Evolutionary conservation across 2,888 invertebrate species (phyloP).

Genomic region (Frankliniella intonsa): DNA sequence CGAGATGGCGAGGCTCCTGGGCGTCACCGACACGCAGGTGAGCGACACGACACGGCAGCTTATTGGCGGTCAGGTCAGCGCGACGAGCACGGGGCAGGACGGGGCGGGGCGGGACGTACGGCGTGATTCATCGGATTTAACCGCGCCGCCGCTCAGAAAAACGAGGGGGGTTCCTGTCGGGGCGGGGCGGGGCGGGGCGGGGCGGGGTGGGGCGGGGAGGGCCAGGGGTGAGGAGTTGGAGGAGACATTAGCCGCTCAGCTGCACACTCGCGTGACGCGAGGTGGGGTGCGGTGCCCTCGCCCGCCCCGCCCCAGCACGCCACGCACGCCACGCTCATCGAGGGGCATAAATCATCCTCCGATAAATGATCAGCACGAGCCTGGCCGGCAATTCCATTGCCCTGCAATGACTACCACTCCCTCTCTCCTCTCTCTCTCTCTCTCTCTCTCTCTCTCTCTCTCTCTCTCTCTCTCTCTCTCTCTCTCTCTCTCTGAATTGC

Average conservation of each 20-base stretch:
- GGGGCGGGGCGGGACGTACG: too few species aligned
- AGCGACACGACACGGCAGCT: constrained; percentile 41
- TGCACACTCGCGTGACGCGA: neutral
- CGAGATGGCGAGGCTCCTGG: constrained; percentile 88
- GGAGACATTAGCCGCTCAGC: neutral
- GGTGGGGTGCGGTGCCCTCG: neutral
- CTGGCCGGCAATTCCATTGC: neutral
- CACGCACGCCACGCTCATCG: neutral
- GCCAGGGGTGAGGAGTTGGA: too few species aligned
- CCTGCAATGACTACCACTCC: neutral
- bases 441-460: constrained; percentile 32
- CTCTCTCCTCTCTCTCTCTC: constrained; percentile 7
- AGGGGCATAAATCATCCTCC: neutral
- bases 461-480: constrained; percentile 25
- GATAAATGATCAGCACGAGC: constrained; percentile 8
- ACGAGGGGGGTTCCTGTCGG: too few species aligned
- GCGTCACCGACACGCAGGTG: constrained; percentile 96
- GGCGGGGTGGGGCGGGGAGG: too few species aligned
- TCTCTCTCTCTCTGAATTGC: neutral
- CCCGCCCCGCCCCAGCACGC: neutral
- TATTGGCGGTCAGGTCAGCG: too few species aligned
- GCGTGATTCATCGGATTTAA: too few species aligned
- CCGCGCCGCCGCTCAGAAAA: too few species aligned
- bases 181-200: too few species aligned
- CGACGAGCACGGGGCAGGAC: too few species aligned